These are phyloP conservation scores for Nesidiocoris tenuis DNA, from an alignment of 2,888 invertebrate species.

Conservation along the genomic window DNA sequence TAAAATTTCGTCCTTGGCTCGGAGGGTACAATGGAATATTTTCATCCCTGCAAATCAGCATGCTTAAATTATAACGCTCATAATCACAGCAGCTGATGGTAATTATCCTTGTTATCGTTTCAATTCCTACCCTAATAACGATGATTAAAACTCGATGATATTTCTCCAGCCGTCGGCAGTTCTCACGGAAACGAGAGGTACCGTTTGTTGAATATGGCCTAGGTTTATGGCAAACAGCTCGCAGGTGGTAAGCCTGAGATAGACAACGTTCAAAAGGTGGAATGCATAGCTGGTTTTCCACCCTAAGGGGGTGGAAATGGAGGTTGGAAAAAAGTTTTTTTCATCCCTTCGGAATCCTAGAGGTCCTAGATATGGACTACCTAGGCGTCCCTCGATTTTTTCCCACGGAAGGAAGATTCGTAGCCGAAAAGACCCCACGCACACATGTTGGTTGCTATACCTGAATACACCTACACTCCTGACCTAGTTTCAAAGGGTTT, in stretches of 20 bases:
- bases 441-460: no score
- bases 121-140: background rate
- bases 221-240: no score
- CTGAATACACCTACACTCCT: background rate
- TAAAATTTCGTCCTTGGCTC: no score
- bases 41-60: no score
- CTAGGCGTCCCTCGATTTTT: background rate
- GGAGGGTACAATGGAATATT: no score
- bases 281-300: background rate
- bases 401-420: background rate
- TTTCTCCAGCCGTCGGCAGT: background rate
- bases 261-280: background rate
- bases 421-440: background rate
- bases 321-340: background rate
- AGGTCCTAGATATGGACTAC: no score
- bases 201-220: no score
- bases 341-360: background rate
- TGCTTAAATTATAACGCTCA: no score
- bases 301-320: background rate
- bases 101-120: background rate
- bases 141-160: background rate
- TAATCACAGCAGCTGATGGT: no score
- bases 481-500: background rate
- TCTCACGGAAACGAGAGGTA: background rate
- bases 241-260: background rate